Evolutionary conservation across 1,140 invertebrate species (phyloP).

Genomic region (Leptopilina clavipes): DNA sequence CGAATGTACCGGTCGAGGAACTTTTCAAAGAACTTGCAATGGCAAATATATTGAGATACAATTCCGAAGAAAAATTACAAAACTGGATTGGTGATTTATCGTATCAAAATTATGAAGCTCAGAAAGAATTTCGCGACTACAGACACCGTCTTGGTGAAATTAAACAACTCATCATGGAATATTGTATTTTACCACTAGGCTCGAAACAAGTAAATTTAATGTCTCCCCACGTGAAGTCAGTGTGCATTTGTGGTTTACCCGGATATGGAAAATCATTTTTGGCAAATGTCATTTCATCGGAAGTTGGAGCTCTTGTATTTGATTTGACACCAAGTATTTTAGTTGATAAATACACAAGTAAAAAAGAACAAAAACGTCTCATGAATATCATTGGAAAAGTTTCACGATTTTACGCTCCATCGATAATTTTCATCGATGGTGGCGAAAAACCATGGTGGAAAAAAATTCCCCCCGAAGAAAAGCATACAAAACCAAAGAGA

Average conservation of each 20-base stretch:
- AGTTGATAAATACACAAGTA: conserved; percentile 73
- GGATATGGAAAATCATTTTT: conserved; percentile 78
- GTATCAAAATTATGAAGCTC: conserved; percentile 66
- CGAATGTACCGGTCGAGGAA: conserved; percentile 74
- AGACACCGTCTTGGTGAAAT: conserved; percentile 74
- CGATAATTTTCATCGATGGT: conserved; percentile 79
- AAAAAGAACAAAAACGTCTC: conserved; percentile 78
- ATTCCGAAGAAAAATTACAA: conserved; percentile 51
- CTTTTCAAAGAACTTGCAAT: conserved; percentile 78
- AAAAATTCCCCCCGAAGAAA: conserved; percentile 72
- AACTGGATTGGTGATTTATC: conserved; percentile 69
- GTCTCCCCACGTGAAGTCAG: conserved; percentile 75
- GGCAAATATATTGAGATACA: conserved; percentile 64
- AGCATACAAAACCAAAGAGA: conserved; percentile 71
- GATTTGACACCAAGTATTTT: conserved; percentile 78
- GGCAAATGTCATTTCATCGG: conserved; percentile 77
- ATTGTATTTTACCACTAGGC: conserved; percentile 80
- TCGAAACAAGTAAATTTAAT: conserved; percentile 76
- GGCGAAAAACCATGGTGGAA: conserved; percentile 81
- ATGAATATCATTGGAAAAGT: conserved; percentile 78
- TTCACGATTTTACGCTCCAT: conserved; percentile 74
- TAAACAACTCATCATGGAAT: conserved; percentile 78
- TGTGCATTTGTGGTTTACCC: conserved; percentile 77
- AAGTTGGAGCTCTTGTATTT: conserved; percentile 79
- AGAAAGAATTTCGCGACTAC: conserved; percentile 63